Percentiles rank a stretch among this genome's conserved stretches.
Evolutionary conservation across 2,113 vertebrate species (phyloP).

Genomic region (Alligator sinensis): DNA sequence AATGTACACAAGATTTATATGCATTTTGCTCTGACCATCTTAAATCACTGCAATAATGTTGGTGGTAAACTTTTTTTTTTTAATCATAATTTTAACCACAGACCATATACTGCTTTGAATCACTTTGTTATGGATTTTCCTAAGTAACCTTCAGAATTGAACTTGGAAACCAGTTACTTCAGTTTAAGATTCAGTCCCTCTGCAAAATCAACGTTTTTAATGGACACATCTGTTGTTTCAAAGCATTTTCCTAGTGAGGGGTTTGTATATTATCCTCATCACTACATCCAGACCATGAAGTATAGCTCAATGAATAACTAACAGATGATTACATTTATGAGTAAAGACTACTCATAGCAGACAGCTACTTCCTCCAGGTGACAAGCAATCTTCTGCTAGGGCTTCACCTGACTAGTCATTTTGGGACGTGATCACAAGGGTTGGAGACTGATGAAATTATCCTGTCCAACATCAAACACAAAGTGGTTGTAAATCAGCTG

Average conservation of each 20-base stretch:
- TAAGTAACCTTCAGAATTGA: slow-evolving; percentile 48
- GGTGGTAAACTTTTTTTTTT: slow-evolving; percentile 9
- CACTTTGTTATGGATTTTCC: slow-evolving; percentile 16
- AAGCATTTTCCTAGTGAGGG: slow-evolving; percentile 62
- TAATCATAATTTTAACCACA: slow-evolving; percentile 31
- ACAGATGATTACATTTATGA: slow-evolving; percentile 87
- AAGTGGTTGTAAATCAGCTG: slow-evolving; percentile 93
- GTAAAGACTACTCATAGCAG: slow-evolving; percentile 82
- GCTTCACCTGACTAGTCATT: slow-evolving; percentile 94
- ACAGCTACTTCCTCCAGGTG: slow-evolving; percentile 92
- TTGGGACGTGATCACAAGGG: slow-evolving; percentile 93
- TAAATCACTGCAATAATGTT: slow-evolving; percentile 5
- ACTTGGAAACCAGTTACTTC: slow-evolving; percentile 19
- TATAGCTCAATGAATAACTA: slow-evolving; percentile 85
- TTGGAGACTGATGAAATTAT: slow-evolving; percentile 91
- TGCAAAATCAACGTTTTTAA: slow-evolving; percentile 21
- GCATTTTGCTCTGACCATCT: neutral
- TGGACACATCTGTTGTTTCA: slow-evolving; percentile 50
- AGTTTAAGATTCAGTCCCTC: fast-evolving
- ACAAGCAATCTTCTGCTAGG: slow-evolving; percentile 85
- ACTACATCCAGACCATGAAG: slow-evolving; percentile 72
- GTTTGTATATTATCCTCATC: slow-evolving; percentile 71
- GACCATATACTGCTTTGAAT: slow-evolving; percentile 29
- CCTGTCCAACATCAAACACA: slow-evolving; percentile 94
- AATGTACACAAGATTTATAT: neutral